Percentiles rank a stretch among this genome's conserved stretches.
Conservation (phyloP, 2,797 vertebrate species). For the Gallinago solitaria region DNA sequence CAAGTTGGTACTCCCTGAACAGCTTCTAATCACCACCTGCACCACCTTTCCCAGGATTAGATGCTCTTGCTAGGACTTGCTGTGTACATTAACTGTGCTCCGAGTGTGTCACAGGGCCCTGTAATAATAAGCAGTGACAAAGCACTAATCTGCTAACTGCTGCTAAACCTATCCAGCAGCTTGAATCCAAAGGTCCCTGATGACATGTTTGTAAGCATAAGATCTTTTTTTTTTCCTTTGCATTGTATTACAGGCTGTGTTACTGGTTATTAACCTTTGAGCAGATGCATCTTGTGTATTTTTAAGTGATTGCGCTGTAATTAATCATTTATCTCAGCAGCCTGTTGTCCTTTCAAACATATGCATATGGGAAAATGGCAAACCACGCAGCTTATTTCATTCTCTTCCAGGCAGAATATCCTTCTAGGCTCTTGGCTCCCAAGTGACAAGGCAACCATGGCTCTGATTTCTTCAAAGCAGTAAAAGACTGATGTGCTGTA, state of each 20-base stretch:
- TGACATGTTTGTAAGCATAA: not conserved
- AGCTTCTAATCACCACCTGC: not conserved
- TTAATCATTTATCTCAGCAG: not conserved
- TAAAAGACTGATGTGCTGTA: not conserved
- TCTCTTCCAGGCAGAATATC: not conserved
- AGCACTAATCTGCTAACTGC: not conserved
- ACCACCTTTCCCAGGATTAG: not conserved
- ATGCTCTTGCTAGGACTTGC: not conserved
- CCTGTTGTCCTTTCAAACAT: not conserved
- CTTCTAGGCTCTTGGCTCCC: not conserved
- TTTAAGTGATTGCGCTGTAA: not conserved
- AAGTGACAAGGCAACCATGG: not conserved
- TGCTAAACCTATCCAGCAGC: not conserved
- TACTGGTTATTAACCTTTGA: not conserved
- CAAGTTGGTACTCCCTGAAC: not conserved
- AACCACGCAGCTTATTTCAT: not conserved
- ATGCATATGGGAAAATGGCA: not conserved
- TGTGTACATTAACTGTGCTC: not conserved
- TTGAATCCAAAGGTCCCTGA: not conserved
- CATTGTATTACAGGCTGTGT: not conserved
- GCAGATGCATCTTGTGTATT: not conserved
- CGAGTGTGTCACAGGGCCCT: not conserved
- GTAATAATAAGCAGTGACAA: not conserved
- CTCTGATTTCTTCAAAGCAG: not conserved
- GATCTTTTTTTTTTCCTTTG: not conserved